Evolutionary conservation across 2,888 invertebrate genomes (phyloP).

Genomic region (Synanthedon tipuliformis): DNA sequence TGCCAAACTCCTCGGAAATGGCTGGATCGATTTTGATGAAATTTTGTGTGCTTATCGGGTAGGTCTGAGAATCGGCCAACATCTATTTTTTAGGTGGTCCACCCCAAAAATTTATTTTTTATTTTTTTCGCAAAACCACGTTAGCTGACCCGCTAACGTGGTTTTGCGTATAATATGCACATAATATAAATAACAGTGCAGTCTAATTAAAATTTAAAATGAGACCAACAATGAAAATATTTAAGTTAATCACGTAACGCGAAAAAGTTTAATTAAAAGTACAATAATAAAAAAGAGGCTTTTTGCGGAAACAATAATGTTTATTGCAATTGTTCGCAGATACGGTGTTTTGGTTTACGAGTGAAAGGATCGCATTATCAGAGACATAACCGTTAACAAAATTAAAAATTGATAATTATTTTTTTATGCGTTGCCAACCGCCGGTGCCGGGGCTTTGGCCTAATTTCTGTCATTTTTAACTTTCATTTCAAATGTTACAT

Average conservation of each 20-base stretch:
- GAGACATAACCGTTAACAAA: not conserved
- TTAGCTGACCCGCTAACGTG: no score
- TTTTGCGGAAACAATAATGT: slow-evolving; percentile 1
- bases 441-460: not conserved
- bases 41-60: no score
- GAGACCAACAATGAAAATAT: not conserved
- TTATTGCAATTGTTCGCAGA: slow-evolving; percentile 2
- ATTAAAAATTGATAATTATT: not conserved
- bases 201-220: not conserved
- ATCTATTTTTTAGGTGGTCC: no score
- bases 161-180: no score
- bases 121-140: no score
- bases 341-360: slow-evolving; percentile 6
- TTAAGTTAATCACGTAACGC: not conserved
- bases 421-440: not conserved
- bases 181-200: not conserved
- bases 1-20: no score
- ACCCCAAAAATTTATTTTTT: no score
- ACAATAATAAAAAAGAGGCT: not conserved
- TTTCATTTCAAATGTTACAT: not conserved
- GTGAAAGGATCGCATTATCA: slow-evolving; percentile 1
- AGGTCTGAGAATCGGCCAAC: no score
- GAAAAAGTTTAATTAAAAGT: slow-evolving; percentile 2
- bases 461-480: not conserved
- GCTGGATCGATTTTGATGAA: no score